phyloP scores from a whole-genome alignment of 2,888 invertebrate species.

The Polymixis flavicincta region DNA sequence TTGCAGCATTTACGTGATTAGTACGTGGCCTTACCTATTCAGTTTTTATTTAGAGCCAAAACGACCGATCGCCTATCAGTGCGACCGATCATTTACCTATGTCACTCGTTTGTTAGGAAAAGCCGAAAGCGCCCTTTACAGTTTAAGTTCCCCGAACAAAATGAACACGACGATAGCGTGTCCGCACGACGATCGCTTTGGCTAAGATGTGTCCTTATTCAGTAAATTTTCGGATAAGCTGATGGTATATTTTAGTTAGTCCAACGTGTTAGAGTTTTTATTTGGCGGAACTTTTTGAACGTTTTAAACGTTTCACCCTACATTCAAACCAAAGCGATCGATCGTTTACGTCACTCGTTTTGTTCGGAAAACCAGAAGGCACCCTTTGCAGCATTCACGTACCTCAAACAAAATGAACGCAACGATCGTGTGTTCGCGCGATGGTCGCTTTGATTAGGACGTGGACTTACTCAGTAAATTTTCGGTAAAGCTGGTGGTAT shows the following conservation, averaged over 20 bases:
- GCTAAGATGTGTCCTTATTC: too few species aligned
- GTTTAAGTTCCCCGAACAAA: too few species aligned
- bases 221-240: not conserved
- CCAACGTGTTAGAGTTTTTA: conserved; percentile 7
- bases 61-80: not conserved
- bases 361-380: not conserved
- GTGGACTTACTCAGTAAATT: not conserved
- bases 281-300: not conserved
- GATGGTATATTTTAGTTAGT: too few species aligned
- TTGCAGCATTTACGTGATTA: too few species aligned
- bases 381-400: too few species aligned
- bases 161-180: too few species aligned
- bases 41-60: not conserved
- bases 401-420: too few species aligned
- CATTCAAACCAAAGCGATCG: not conserved
- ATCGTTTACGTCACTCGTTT: not conserved
- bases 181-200: too few species aligned
- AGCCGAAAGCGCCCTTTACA: too few species aligned
- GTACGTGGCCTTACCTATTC: too few species aligned
- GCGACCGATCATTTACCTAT: not conserved
- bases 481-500: not conserved
- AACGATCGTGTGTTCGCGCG: too few species aligned
- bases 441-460: not conserved
- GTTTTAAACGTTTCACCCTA: not conserved
- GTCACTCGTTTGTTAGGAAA: not conserved